Conservation (phyloP, 2,113 vertebrate genomes). For the Melanostigma gelatinosum region DNA sequence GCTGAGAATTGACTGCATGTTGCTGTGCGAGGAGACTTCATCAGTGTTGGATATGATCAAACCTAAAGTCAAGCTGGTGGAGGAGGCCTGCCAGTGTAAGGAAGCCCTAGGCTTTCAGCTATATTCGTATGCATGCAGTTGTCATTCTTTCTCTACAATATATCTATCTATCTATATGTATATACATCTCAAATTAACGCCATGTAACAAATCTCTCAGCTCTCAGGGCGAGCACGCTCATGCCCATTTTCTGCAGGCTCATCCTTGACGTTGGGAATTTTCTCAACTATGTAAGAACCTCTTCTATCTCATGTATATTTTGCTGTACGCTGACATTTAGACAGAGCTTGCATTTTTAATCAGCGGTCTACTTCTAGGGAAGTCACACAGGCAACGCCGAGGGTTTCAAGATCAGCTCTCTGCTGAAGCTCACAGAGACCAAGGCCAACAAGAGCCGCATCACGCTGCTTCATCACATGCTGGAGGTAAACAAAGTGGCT, state of each 20-base stretch:
- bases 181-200: constrained; percentile 8
- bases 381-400: constrained; percentile 96
- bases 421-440: constrained; percentile 95
- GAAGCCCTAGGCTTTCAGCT: neutral
- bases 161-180: too few species aligned
- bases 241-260: constrained; percentile 93
- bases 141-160: neutral
- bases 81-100: constrained; percentile 89
- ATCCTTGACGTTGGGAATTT: constrained; percentile 98
- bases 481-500: constrained; percentile 88
- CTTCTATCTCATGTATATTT: constrained; percentile 10
- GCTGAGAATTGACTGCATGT: constrained; percentile 94
- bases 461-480: constrained; percentile 94
- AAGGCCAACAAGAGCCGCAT: constrained; percentile 96
- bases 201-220: constrained; percentile 75
- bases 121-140: neutral
- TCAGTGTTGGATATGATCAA: constrained; percentile 89
- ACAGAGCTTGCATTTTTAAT: constrained; percentile 43
- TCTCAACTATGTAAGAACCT: constrained; percentile 92
- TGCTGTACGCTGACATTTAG: constrained; percentile 15
- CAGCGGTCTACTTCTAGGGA: constrained; percentile 83
- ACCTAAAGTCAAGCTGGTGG: constrained; percentile 88
- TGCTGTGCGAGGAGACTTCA: constrained; percentile 88
- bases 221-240: constrained; percentile 85
- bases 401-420: constrained; percentile 95